Evolutionary conservation across 2,797 vertebrate genomes (phyloP).

Genomic region (Gephyroberyx darwinii): DNA sequence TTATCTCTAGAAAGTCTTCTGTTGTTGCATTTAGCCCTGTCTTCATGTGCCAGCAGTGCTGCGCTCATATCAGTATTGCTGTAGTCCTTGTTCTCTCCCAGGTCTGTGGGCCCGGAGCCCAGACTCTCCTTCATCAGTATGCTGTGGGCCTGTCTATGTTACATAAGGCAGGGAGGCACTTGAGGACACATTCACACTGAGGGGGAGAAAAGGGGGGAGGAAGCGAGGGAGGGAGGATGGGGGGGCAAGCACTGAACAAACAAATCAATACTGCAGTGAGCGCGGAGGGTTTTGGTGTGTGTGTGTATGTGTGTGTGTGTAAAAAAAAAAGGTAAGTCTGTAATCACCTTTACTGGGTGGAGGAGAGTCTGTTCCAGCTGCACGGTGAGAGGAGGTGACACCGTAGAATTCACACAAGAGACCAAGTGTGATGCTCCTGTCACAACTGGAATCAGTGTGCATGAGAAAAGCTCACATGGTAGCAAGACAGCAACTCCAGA

Average conservation of each 20-base stretch:
- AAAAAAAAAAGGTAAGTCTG: constrained; percentile 29
- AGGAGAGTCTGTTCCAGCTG: constrained; percentile 38
- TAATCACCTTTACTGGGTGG: constrained; percentile 41
- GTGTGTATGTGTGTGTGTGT: no score
- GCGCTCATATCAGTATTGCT: constrained; percentile 56
- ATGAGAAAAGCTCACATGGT: not conserved
- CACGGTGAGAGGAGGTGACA: constrained; percentile 11
- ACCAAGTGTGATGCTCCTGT: constrained; percentile 2
- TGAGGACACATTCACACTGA: constrained; percentile 79
- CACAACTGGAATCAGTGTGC: constrained; percentile 1
- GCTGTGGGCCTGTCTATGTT: constrained; percentile 76
- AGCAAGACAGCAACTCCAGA: not conserved
- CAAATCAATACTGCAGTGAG: constrained; percentile 84
- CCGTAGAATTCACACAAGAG: constrained; percentile 9
- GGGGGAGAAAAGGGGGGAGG: constrained; percentile 65
- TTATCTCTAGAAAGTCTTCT: constrained; percentile 21
- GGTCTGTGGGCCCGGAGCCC: constrained; percentile 75
- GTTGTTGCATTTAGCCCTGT: constrained; percentile 11
- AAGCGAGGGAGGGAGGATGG: constrained; percentile 43
- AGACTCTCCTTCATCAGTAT: constrained; percentile 85
- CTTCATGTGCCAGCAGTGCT: constrained; percentile 35
- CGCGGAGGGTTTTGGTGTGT: constrained; percentile 24
- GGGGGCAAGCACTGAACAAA: constrained; percentile 73
- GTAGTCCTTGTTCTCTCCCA: constrained; percentile 67
- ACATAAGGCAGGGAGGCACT: constrained; percentile 84